Evolutionary conservation across 2,888 invertebrate genomes (phyloP).

Genomic region (Tipula vernalis): DNA sequence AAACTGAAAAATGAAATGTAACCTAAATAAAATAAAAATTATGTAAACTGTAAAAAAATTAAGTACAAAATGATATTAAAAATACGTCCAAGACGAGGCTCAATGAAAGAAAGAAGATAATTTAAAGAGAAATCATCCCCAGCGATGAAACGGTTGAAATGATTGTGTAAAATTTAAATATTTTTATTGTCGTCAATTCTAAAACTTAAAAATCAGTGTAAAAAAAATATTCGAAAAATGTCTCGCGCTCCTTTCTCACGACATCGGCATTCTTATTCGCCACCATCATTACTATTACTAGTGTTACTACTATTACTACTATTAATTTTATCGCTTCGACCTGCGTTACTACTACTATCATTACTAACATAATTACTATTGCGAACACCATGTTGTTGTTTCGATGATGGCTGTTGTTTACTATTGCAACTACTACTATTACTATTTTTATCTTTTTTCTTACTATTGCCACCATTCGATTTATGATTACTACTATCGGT

Average conservation of each 20-base stretch:
- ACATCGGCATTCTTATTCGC: background rate
- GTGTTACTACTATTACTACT: background rate
- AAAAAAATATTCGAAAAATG: background rate
- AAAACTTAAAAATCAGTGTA: background rate
- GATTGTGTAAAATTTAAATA: background rate
- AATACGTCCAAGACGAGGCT: background rate
- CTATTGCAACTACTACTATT: background rate
- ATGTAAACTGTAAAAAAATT: background rate
- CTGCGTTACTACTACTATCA: background rate
- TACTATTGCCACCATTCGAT: background rate
- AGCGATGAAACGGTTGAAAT: background rate
- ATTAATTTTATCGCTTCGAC: background rate
- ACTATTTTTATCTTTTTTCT: background rate
- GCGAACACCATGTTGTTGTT: background rate
- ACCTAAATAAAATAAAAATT: background rate
- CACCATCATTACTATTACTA: background rate
- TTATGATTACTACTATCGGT: background rate
- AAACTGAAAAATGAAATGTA: background rate
- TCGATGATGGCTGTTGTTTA: background rate
- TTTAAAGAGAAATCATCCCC: background rate
- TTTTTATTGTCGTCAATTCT: background rate
- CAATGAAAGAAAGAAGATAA: background rate
- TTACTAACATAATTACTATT: background rate
- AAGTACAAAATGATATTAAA: background rate
- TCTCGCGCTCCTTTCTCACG: background rate